Conservation (phyloP, 2,113 vertebrate genomes). For the Corythoichthys intestinalis region DNA sequence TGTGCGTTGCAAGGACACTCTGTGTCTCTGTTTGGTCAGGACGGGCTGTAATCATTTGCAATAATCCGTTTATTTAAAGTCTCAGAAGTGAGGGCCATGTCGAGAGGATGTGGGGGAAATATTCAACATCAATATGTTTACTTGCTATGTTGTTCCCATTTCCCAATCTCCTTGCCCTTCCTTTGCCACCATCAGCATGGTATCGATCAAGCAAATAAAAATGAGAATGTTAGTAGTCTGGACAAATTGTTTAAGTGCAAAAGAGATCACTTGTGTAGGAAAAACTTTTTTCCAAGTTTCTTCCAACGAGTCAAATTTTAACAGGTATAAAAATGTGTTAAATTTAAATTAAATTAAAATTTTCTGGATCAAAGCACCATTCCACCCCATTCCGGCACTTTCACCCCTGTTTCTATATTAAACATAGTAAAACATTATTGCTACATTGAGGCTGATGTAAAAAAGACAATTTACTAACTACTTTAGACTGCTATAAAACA, state of each 20-base stretch:
- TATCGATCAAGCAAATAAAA: constrained; percentile 30
- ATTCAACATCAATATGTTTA: constrained; percentile 7
- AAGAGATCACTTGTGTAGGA: constrained; percentile 8
- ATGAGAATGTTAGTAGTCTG: constrained; percentile 17
- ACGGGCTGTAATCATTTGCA: constrained; percentile 25
- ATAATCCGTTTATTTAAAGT: constrained; percentile 39
- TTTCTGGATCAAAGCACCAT: no score
- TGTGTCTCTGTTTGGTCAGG: constrained; percentile 24
- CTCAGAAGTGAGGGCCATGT: constrained; percentile 22
- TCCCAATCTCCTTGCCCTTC: constrained; percentile 6
- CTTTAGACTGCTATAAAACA: no score
- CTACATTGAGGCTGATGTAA: no score
- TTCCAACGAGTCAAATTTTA: not conserved
- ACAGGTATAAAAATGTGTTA: not conserved
- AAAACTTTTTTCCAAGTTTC: not conserved
- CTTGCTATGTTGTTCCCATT: constrained; percentile 13
- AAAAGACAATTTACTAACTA: no score
- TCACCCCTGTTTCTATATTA: no score
- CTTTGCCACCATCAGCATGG: constrained; percentile 21
- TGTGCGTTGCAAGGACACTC: constrained; percentile 3
- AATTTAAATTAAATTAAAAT: no score
- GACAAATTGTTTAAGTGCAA: constrained; percentile 27
- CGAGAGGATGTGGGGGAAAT: constrained; percentile 17
- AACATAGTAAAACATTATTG: no score
- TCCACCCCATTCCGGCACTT: no score